Evolutionary conservation across 2,113 vertebrate genomes (phyloP), one percentile per base, ranked within the genome.

Genomic region (Pelobates fuscus): DNA sequence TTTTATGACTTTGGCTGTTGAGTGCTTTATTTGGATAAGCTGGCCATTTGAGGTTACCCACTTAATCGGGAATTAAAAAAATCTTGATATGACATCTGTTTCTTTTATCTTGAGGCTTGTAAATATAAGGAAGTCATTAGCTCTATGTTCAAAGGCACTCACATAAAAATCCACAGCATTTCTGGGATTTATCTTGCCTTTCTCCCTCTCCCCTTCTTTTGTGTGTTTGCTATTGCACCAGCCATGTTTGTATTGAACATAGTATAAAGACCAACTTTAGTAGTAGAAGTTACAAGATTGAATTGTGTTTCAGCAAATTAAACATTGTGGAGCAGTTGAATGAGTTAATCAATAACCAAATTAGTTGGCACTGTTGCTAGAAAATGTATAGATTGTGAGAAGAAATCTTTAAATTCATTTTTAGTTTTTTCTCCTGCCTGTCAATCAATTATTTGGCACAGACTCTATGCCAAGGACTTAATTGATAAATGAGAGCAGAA

Each of bases 81-180:
- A 71, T 71, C 68, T 71, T 71, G 24, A 60, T 60, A 21, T 71
- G 68, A 61, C 68, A 71, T 71, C 57, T 71, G 68, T 71, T 71
- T 44, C 60, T 63, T 63, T 63, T 63, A 63, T 63, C 30, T 21
- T 8, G 29, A n/a, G 14, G 2, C 55, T 44, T 60, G 55, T 71
- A 60, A 71, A 60, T 71, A 59, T 25, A 59, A 60, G 57, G 55
- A 43, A 71, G 32, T 60, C 68, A 70, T 71, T 79, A 79, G 52
- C 41, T 77, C 66, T 58, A 14, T 80, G 69, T 79, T 77, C 26
- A 11, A 62, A 59, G 54, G n/a, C 72, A 27, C 29, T 21, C 27
- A 20, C 27, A 46, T 83, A 81, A 82, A 60, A 82, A 81, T 81
- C 69, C 77, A 67, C 52, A 83, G 41, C 64, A 78, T 80, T 78